phyloP scores from a whole-genome alignment of 1,140 invertebrate species.

The Melipona quadrifasciata region DNA sequence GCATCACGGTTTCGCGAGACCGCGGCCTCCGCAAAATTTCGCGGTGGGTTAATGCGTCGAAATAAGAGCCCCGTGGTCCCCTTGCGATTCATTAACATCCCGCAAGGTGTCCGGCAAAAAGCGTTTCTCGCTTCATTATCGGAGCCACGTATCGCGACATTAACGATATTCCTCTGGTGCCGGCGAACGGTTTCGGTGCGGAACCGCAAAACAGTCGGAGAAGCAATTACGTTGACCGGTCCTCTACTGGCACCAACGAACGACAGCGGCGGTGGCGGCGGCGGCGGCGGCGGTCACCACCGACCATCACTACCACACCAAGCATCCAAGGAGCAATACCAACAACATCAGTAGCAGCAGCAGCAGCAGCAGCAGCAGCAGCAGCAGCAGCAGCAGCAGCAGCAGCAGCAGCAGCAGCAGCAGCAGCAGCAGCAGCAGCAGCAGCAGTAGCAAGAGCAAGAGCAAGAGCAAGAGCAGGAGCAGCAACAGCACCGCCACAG shows the following conservation, averaged over 20 bases:
- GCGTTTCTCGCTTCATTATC: constrained; percentile 67
- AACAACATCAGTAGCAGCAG: not conserved
- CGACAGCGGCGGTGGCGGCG: not conserved
- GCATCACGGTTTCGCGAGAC: constrained; percentile 22
- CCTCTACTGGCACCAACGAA: not conserved
- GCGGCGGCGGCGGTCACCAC: not conserved
- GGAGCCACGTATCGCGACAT: constrained; percentile 59
- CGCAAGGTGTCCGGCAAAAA: constrained; percentile 61
- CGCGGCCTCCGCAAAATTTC: constrained; percentile 10
- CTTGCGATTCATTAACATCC: constrained; percentile 62
- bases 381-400: not conserved
- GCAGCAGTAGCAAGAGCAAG: not conserved
- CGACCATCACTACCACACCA: not conserved
- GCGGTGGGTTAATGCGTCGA: constrained; percentile 33
- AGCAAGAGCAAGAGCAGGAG: not conserved
- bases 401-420: not conserved
- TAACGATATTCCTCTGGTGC: constrained; percentile 54
- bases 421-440: not conserved
- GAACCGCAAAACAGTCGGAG: constrained; percentile 67
- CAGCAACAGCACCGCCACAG: not conserved
- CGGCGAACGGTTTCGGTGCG: constrained; percentile 37
- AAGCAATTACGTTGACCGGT: constrained; percentile 66
- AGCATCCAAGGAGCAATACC: no score
- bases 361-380: not conserved
- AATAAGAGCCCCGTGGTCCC: constrained; percentile 47